Evolutionary conservation across 2,888 invertebrate species (phyloP).

Genomic region (Hyppa rectilinea): DNA sequence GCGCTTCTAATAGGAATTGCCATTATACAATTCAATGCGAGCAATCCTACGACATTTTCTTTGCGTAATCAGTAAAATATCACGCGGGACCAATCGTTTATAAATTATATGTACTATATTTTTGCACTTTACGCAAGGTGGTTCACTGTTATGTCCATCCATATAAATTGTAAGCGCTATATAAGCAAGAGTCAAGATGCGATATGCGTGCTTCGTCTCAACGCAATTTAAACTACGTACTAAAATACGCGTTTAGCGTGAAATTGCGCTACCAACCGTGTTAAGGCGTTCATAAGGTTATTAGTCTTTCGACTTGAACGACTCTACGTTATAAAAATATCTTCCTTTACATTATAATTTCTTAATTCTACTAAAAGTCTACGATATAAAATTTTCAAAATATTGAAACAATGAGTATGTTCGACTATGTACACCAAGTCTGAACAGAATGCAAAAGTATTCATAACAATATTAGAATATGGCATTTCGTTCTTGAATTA

Average conservation of each 20-base stretch:
- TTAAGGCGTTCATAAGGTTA: background rate
- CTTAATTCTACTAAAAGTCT: background rate
- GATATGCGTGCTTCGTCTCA: background rate
- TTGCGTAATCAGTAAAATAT: background rate
- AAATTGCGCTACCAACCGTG: background rate
- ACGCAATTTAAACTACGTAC: background rate
- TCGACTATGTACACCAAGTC: background rate
- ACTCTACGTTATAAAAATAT: background rate
- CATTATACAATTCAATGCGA: background rate
- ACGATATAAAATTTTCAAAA: background rate
- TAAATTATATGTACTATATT: background rate
- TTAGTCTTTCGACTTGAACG: background rate
- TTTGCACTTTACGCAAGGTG: background rate
- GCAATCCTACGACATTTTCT: background rate
- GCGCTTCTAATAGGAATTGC: constrained; percentile 2
- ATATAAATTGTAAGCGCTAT: background rate
- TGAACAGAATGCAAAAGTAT: background rate
- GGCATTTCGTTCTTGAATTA: constrained; percentile 22
- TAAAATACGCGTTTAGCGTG: background rate
- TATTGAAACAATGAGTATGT: constrained; percentile 11
- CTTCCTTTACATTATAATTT: constrained; percentile 16
- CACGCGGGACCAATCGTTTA: background rate
- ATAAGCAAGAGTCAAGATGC: background rate
- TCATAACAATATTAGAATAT: constrained; percentile 14
- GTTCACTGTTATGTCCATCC: background rate